phyloP scores from a whole-genome alignment of 2,888 invertebrate genomes.

The Andrena praecox region DNA sequence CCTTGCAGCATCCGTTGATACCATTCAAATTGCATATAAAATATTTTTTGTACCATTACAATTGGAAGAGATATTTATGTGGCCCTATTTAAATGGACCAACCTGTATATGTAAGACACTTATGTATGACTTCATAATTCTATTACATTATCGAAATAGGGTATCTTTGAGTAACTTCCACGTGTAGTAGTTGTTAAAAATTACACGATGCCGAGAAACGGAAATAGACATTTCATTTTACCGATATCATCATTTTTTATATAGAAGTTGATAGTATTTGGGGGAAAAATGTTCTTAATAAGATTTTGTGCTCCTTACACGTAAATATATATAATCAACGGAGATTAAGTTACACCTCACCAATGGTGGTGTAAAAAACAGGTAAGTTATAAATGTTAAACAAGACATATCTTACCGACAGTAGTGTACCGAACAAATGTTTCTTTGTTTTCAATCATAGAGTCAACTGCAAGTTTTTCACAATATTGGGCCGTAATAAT shows the following conservation, averaged over 20 bases:
- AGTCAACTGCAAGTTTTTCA: slow-evolving; percentile 98
- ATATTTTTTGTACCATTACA: no score
- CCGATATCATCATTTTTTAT: background rate
- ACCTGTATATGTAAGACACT: background rate
- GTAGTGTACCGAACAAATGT: slow-evolving; percentile 98
- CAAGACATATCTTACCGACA: slow-evolving; percentile 91
- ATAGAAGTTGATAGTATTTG: background rate
- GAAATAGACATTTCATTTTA: background rate
- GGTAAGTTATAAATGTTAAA: background rate
- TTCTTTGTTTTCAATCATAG: slow-evolving; percentile 98
- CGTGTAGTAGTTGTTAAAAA: background rate
- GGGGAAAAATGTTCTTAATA: background rate
- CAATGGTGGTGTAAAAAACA: background rate
- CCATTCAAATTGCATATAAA: no score
- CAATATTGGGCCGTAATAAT: slow-evolving; percentile 98
- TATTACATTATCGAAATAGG: background rate
- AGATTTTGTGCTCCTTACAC: slow-evolving; percentile 19
- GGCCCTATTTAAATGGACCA: no score
- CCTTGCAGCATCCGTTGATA: no score
- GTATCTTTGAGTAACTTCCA: background rate
- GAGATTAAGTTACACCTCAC: slow-evolving; percentile 29
- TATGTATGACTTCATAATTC: background rate
- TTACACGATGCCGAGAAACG: background rate
- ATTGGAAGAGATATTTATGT: no score
- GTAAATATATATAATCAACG: background rate